Evolutionary conservation across 2,113 vertebrate genomes (phyloP), one percentile per base, ranked within the genome.

Genomic region (Oryzias melastigma): DNA sequence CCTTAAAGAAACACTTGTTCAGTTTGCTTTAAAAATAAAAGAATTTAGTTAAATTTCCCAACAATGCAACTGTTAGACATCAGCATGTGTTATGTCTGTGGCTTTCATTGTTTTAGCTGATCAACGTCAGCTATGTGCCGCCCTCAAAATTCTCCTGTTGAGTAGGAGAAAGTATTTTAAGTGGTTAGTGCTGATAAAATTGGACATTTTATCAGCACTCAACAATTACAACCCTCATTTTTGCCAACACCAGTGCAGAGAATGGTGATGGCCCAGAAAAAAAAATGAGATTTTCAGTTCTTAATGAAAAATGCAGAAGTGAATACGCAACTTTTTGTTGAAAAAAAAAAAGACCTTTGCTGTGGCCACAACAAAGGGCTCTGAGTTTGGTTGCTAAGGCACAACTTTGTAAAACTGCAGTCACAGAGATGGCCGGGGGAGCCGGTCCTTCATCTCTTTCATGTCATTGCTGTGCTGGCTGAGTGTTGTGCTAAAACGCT

Each of bases 171-270:
- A 10, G 35, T 12, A 12, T 35, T 35, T 35, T 12, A 35, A 35
- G 35, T 35, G 8, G 8, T 35, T 12, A 12, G 10, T 22, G 22
- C 22, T 22, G 22, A 22, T 14, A 52, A 41, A 14, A 54, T 13
- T 7, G 40, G 65, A 66, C 45, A 64, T 46, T 71, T 22, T 62
- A 61, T 70, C 68, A 53, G 57, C n/a, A 67, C 65, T 71, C 45
- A 59, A 15, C 45, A 2, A 7, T 53, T 19, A 25, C 2, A 20
- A 50, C 7, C 41, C 16, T 41, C 5, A 56, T 40, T 27, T 53
- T 20, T 65, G 43, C 27, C 22, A 45, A 14, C 61, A 13, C 45
- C 7, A 14, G 43, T 14, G 22, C 16, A 65, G 44, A 4, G 7
- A 43, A 8, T 46, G 3, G 7, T 4, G 44, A 58, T 27, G 10